Evolutionary conservation across 2,113 vertebrate genomes (phyloP).

Genomic region (Plectropomus leopardus): DNA sequence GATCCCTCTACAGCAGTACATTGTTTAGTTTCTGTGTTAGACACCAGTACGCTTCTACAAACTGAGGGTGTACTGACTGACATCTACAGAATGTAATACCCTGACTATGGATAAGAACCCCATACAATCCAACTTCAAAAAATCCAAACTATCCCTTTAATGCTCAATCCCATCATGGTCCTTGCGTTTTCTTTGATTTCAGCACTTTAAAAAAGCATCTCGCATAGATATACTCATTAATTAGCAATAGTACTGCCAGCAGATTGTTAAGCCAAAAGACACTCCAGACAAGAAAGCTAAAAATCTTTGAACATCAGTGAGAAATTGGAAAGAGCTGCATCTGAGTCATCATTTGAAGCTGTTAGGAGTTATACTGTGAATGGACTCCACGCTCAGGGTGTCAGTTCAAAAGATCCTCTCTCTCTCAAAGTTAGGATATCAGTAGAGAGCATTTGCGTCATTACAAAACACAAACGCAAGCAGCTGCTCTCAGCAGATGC

Average conservation of each 20-base stretch:
- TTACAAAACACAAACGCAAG: conserved; percentile 45
- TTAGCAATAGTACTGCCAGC: neutral
- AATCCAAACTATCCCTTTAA: no score
- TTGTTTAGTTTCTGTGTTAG: no score
- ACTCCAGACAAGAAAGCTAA: neutral
- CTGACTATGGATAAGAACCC: no score
- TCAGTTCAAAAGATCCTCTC: conserved; percentile 50
- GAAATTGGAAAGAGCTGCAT: conserved; percentile 17
- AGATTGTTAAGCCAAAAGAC: conserved; percentile 4
- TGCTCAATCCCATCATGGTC: neutral
- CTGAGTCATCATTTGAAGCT: conserved; percentile 56
- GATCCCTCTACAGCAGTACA: no score
- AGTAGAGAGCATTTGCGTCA: conserved; percentile 59
- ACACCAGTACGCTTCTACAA: no score
- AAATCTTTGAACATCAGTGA: conserved; percentile 30
- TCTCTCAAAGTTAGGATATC: conserved; percentile 50
- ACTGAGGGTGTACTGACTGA: no score
- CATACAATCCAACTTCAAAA: no score
- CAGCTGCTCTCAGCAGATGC: conserved; percentile 52
- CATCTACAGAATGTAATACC: no score
- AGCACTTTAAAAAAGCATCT: neutral
- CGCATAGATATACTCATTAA: conserved; percentile 11
- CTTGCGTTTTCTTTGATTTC: conserved; percentile 43
- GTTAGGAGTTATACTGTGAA: neutral
- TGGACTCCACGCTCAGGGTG: neutral